Conservation (phyloP, 2,797 vertebrate species). For the Myotis findleyi region DNA sequence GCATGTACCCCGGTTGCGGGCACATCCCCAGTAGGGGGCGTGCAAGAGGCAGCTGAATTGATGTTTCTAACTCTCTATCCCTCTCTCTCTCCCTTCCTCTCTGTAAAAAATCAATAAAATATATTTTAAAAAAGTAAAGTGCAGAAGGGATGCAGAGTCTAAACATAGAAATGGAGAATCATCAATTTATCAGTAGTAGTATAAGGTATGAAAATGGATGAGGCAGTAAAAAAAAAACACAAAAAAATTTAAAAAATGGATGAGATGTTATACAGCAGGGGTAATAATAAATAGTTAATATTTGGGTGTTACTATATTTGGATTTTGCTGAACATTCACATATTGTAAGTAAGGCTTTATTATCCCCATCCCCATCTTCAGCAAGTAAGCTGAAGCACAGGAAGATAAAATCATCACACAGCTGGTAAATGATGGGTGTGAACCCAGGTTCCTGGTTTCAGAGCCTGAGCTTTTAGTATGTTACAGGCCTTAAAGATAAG, state of each 20-base stretch:
- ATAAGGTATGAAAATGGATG: not conserved
- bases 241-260: not conserved
- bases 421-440: not conserved
- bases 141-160: not conserved
- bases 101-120: no score
- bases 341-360: not conserved
- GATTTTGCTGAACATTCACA: not conserved
- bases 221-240: not conserved
- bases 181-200: not conserved
- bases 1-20: no score
- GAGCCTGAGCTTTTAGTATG: not conserved
- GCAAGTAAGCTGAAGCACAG: not conserved
- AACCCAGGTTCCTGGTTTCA: not conserved
- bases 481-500: not conserved
- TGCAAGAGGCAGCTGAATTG: no score
- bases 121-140: not conserved
- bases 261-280: not conserved
- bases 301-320: not conserved
- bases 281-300: not conserved
- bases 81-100: no score
- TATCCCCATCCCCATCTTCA: not conserved
- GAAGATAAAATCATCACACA: not conserved
- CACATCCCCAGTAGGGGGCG: no score
- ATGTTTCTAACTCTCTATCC: no score
- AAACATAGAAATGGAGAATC: not conserved